Percentiles rank a stretch among this genome's conserved stretches.
Conservation (phyloP, 64 coral and sea anemone genomes). For the Montipora capricornis region DNA sequence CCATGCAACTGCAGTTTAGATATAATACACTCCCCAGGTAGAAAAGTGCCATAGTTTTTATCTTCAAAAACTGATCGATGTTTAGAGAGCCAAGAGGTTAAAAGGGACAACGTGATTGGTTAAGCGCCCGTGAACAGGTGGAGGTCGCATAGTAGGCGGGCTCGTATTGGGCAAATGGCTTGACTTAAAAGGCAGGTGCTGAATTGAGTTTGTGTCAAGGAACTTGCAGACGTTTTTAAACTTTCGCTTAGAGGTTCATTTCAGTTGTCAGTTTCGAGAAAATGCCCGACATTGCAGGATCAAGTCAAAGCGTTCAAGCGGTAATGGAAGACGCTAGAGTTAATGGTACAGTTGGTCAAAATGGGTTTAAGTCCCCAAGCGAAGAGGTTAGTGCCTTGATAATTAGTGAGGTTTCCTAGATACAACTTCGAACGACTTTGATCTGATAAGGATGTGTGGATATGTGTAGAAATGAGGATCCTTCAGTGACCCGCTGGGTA, state of each 20-base stretch:
- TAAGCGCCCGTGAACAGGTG: background rate
- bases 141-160: background rate
- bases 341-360: background rate
- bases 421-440: background rate
- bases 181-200: constrained; percentile 14
- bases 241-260: background rate
- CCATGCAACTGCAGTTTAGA: background rate
- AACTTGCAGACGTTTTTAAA: background rate
- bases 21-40: background rate
- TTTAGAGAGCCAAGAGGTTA: background rate
- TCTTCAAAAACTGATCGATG: no score
- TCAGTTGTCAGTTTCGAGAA: constrained; percentile 22
- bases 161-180: constrained; percentile 4
- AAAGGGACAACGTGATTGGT: constrained; percentile 1
- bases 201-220: background rate
- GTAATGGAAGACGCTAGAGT: background rate
- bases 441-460: background rate
- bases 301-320: constrained; percentile 12
- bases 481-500: no score
- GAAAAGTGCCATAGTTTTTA: background rate
- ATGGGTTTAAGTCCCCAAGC: constrained; percentile 1
- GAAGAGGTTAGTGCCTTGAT: constrained; percentile 7
- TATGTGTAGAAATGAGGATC: background rate
- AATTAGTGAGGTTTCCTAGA: background rate
- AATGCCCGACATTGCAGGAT: constrained; percentile 38